Evolutionary conservation across 2,888 invertebrate species (phyloP).

Genomic region (Sturmia bella): DNA sequence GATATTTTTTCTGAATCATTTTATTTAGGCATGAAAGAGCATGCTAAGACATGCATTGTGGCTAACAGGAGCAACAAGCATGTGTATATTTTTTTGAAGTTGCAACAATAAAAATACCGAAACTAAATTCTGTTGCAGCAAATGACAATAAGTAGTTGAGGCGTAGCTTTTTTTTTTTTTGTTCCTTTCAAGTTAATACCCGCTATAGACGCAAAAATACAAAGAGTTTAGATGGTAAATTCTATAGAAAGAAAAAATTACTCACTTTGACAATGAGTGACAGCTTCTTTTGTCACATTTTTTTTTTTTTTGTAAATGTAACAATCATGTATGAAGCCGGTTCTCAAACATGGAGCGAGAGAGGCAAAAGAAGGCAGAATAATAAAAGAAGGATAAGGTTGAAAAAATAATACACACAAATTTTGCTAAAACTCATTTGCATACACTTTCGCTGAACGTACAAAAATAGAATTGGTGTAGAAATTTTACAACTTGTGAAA

Average conservation of each 20-base stretch:
- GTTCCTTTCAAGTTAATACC: conserved; percentile 10
- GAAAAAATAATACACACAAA: neutral
- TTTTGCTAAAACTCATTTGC: neutral
- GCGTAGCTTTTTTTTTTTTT: conserved; percentile 55
- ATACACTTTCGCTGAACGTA: neutral
- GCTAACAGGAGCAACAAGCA: conserved; percentile 22
- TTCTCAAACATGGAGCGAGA: neutral
- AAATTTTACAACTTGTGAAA: conserved; percentile 43
- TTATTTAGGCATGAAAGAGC: conserved; percentile 37
- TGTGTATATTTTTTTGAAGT: conserved; percentile 11
- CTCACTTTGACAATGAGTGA: conserved; percentile 70
- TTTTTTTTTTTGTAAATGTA: conserved; percentile 45
- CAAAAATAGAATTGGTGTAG: conserved; percentile 37
- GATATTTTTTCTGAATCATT: conserved; percentile 15
- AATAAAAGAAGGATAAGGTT: neutral
- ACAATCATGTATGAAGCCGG: conserved; percentile 19
- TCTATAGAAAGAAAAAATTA: conserved; percentile 60
- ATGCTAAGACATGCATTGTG: conserved; percentile 51
- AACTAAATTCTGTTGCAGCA: conserved; percentile 45
- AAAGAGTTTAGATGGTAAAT: conserved; percentile 45
- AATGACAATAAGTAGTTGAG: conserved; percentile 68
- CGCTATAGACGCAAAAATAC: neutral
- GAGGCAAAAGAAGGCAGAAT: neutral
- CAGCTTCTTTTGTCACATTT: conserved; percentile 72
- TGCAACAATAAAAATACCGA: conserved; percentile 14